A percentile compares a stretch with the other conserved stretches of the same genome.
Conservation (phyloP, 2,888 invertebrate genomes). For the Diachrysia chrysitis region DNA sequence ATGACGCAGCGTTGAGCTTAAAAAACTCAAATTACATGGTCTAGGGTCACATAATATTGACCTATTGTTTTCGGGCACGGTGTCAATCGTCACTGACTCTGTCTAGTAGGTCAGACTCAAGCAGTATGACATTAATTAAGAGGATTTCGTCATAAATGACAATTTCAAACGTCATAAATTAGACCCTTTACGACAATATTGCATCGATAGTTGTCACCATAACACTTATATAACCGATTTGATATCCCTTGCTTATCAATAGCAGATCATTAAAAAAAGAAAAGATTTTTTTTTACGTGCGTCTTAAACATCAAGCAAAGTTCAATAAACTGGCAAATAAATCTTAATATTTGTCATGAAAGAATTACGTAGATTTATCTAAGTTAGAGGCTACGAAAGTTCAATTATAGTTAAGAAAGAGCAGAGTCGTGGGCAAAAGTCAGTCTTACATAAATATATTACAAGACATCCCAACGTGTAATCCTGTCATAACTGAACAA, state of each 20-base stretch:
- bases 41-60: slow-evolving; percentile 21
- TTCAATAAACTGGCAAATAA: slow-evolving; percentile 10
- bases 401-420: slow-evolving; percentile 35
- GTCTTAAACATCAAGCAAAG: neutral
- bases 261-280: slow-evolving; percentile 20
- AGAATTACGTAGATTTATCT: slow-evolving; percentile 15
- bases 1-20: neutral
- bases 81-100: neutral
- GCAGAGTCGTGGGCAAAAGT: slow-evolving; percentile 37
- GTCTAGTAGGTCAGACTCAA: slow-evolving; percentile 21
- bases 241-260: slow-evolving; percentile 31
- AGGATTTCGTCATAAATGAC: slow-evolving; percentile 30
- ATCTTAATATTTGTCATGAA: slow-evolving; percentile 8
- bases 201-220: slow-evolving; percentile 7
- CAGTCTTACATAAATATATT: slow-evolving; percentile 48
- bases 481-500: slow-evolving; percentile 35
- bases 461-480: slow-evolving; percentile 35
- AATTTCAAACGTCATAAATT: slow-evolving; percentile 36
- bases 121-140: slow-evolving; percentile 23
- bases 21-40: slow-evolving; percentile 20
- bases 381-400: slow-evolving; percentile 29
- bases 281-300: neutral
- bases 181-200: slow-evolving; percentile 45
- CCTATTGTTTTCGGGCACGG: slow-evolving; percentile 26
- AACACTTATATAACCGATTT: slow-evolving; percentile 43